These are phyloP conservation scores for Enteromius thamalakanensis DNA, from an alignment of 2,797 vertebrate genomes.

Conservation along the genomic window DNA sequence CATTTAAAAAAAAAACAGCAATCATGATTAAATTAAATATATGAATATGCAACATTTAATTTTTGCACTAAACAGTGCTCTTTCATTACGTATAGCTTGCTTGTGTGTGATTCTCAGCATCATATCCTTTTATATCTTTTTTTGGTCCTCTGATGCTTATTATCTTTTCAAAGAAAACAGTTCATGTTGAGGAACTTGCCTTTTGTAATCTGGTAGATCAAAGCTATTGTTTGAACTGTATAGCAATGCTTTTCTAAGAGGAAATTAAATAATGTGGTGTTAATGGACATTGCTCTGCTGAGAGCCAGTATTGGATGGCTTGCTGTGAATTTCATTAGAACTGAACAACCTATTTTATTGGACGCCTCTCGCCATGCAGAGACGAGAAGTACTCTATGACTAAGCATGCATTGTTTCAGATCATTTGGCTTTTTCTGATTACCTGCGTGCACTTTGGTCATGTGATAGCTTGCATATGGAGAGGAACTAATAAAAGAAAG, in stretches of 20 bases:
- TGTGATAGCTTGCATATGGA: conserved; percentile 37
- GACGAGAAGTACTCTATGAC: conserved; percentile 28
- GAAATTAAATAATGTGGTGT: conserved; percentile 33
- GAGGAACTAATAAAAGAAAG: conserved; percentile 42
- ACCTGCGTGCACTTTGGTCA: conserved; percentile 27
- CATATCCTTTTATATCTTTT: not conserved
- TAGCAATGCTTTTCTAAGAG: not conserved
- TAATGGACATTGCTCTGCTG: conserved; percentile 35
- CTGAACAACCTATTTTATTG: conserved; percentile 11
- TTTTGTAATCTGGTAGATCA: conserved; percentile 1
- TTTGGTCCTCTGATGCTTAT: not conserved
- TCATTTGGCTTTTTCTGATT: conserved; percentile 45
- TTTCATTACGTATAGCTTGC: not conserved
- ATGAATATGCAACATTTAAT: not conserved
- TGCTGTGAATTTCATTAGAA: conserved; percentile 59
- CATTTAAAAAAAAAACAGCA: conserved; percentile 32
- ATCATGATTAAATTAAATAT: conserved; percentile 38
- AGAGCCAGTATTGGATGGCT: conserved; percentile 24
- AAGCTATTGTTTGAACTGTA: conserved; percentile 13
- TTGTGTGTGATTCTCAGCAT: not conserved
- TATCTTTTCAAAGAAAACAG: conserved; percentile 15
- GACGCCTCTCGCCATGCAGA: conserved; percentile 38
- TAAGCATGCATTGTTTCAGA: conserved; percentile 35
- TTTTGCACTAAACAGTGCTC: not conserved
- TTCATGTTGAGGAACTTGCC: not conserved